Percentiles rank a stretch among this genome's conserved stretches.
Evolutionary conservation across 2,113 vertebrate genomes (phyloP).

Genomic region (Esox niger): DNA sequence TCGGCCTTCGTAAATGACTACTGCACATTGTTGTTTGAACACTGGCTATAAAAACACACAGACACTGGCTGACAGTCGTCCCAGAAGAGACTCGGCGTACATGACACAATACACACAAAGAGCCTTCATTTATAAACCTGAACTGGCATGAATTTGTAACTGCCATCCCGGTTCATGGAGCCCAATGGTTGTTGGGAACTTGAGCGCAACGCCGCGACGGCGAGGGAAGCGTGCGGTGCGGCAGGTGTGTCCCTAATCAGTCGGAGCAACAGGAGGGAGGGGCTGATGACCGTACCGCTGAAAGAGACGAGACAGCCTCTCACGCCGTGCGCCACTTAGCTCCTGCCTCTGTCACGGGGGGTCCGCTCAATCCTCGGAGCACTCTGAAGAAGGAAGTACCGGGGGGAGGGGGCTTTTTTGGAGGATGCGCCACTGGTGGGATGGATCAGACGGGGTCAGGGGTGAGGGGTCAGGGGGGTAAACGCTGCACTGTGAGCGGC

Average conservation of each 20-base stretch:
- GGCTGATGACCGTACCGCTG: slow-evolving; percentile 30
- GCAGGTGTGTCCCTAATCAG: slow-evolving; percentile 74
- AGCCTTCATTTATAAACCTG: slow-evolving; percentile 46
- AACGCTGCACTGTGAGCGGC: slow-evolving; percentile 44
- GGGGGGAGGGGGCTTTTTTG: slow-evolving; percentile 37
- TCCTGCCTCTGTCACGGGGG: slow-evolving; percentile 21
- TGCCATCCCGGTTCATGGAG: slow-evolving; percentile 53
- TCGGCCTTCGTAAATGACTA: slow-evolving; percentile 29
- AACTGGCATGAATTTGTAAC: slow-evolving; percentile 62
- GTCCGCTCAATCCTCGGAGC: not conserved
- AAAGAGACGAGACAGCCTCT: slow-evolving; percentile 22
- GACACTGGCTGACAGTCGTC: slow-evolving; percentile 1
- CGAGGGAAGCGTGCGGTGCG: slow-evolving; percentile 53
- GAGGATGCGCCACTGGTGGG: slow-evolving; percentile 46
- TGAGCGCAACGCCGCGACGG: slow-evolving; percentile 62
- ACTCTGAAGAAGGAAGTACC: slow-evolving; percentile 16
- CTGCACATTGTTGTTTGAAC: slow-evolving; percentile 19
- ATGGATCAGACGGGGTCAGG: slow-evolving; percentile 48
- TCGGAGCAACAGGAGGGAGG: slow-evolving; percentile 37
- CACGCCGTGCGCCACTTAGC: slow-evolving; percentile 16
- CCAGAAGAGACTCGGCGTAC: no score
- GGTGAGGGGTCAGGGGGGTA: slow-evolving; percentile 51
- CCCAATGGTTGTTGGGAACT: slow-evolving; percentile 67
- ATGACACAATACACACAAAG: no score
- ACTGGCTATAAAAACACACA: slow-evolving; percentile 28